These are phyloP conservation scores for Trachurus trachurus DNA, from an alignment of 2,797 vertebrate genomes.

Conservation along the genomic window DNA sequence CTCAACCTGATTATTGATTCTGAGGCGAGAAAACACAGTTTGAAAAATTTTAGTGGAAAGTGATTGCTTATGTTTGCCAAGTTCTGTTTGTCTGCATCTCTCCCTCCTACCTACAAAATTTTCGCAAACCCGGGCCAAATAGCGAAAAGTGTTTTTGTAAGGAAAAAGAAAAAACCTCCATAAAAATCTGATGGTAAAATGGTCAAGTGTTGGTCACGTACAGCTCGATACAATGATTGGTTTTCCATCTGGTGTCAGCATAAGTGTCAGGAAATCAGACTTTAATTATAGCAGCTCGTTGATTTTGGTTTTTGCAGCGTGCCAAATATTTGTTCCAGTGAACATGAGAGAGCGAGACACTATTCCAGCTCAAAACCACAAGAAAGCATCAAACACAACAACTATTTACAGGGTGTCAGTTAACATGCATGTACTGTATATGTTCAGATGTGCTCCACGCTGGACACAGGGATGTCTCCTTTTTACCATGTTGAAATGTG, in stretches of 20 bases:
- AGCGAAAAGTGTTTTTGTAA: constrained; percentile 31
- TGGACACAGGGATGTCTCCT: neutral
- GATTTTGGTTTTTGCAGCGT: constrained; percentile 20
- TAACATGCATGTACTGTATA: neutral
- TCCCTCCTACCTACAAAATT: constrained; percentile 17
- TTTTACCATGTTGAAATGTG: neutral
- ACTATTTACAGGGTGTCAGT: neutral
- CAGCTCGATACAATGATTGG: constrained; percentile 14
- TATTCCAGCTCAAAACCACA: neutral
- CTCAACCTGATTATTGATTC: constrained; percentile 74
- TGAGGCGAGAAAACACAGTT: constrained; percentile 56
- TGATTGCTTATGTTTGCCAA: constrained; percentile 52
- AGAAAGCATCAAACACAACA: neutral
- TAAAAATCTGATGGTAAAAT: constrained; percentile 31
- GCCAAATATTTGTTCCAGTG: neutral
- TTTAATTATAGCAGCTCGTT: constrained; percentile 17
- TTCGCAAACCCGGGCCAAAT: constrained; percentile 23
- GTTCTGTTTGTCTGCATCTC: constrained; percentile 43
- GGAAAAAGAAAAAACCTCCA: neutral
- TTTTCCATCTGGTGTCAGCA: constrained; percentile 7
- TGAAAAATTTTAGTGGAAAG: constrained; percentile 37
- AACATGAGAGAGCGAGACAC: neutral
- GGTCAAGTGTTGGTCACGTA: constrained; percentile 2
- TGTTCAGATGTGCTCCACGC: neutral
- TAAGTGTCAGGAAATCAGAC: constrained; percentile 8